Conservation (phyloP, 2,113 vertebrate genomes). For the Corythornis cristatus region DNA sequence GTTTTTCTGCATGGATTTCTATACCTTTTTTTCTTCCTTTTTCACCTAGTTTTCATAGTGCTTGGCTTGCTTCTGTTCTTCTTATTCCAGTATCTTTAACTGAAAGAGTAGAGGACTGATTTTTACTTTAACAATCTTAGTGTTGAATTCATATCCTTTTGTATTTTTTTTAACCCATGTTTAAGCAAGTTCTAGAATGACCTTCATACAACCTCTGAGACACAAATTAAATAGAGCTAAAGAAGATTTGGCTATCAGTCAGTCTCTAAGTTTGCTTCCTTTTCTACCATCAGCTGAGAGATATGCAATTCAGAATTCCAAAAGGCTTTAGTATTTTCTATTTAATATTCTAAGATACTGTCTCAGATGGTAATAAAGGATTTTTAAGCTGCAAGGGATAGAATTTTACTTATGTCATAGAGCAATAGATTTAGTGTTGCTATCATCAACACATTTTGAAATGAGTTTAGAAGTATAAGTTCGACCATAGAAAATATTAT, state of each 20-base stretch:
- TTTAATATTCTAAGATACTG: slow-evolving; percentile 31
- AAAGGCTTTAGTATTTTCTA: slow-evolving; percentile 1
- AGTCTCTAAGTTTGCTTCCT: background rate
- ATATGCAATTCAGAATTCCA: background rate
- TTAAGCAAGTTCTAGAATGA: background rate
- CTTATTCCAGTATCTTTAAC: background rate
- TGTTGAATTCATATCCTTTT: background rate
- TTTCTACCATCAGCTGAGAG: background rate
- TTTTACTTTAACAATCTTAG: background rate
- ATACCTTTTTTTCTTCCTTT: background rate
- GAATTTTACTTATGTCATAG: slow-evolving; percentile 7
- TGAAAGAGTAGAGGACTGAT: background rate
- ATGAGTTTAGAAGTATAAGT: background rate
- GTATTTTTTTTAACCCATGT: background rate
- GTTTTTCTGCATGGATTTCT: background rate
- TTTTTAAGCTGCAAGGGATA: slow-evolving; percentile 23
- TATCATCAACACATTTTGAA: slow-evolving; percentile 20
- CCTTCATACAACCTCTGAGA: background rate
- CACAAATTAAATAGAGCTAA: background rate
- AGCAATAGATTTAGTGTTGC: slow-evolving; percentile 15
- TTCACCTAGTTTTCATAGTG: background rate
- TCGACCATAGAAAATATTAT: background rate
- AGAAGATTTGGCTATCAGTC: background rate
- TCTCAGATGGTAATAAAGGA: slow-evolving; percentile 11
- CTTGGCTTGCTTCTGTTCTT: background rate